Percentiles rank a stretch among this genome's conserved stretches.
Conservation (phyloP, 64 coral and sea anemone genomes). For the Stylophora pistillata region DNA sequence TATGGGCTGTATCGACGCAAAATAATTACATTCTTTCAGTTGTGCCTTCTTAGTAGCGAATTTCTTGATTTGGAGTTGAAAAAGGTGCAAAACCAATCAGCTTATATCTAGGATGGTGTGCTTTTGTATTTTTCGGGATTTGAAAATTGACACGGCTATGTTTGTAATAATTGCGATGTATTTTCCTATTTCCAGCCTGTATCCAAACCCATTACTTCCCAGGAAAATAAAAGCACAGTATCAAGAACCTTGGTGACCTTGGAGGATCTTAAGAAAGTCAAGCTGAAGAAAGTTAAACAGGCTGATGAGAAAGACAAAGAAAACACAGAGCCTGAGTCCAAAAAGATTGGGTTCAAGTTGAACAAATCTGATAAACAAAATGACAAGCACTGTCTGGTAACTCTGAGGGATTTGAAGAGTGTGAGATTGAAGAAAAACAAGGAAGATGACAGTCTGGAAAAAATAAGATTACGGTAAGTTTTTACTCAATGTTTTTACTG, state of each 20-base stretch:
- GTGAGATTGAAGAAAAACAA: conserved; percentile 21
- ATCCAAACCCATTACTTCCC: neutral
- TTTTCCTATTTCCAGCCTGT: conserved; percentile 12
- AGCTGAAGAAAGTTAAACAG: conserved; percentile 41
- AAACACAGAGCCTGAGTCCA: neutral
- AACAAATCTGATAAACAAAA: conserved; percentile 4
- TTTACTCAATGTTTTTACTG: neutral
- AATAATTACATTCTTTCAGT: too few species aligned
- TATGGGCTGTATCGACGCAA: too few species aligned
- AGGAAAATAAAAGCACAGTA: neutral
- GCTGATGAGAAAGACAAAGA: neutral
- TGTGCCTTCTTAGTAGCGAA: too few species aligned
- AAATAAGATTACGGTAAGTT: conserved; percentile 17
- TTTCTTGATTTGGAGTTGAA: too few species aligned
- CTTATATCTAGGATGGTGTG: too few species aligned
- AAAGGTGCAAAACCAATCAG: too few species aligned
- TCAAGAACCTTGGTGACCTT: conserved; percentile 28
- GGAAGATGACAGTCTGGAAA: neutral
- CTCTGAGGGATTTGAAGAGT: conserved; percentile 14
- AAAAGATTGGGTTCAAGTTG: neutral
- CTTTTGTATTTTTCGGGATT: too few species aligned
- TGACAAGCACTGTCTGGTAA: conserved; percentile 10
- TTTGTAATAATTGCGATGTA: neutral
- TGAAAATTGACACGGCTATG: too few species aligned
- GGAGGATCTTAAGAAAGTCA: conserved; percentile 61